These are phyloP conservation scores for Dynastes tityus DNA, from an alignment of 2,888 invertebrate species.

Conservation along the genomic window DNA sequence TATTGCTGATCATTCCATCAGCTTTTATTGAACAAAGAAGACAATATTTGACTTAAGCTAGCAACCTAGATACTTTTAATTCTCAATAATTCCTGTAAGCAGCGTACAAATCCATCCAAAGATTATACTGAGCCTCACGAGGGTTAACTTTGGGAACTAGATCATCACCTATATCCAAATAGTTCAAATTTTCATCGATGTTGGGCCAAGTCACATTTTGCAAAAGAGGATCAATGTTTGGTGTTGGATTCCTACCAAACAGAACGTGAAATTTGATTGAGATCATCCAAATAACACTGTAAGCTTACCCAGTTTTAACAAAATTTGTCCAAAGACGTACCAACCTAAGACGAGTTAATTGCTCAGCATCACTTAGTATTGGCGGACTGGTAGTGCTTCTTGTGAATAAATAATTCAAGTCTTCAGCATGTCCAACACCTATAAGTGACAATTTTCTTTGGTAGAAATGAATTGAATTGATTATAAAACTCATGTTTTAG, in stretches of 20 bases:
- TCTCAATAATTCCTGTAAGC: too few species aligned
- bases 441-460: too few species aligned
- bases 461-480: background rate
- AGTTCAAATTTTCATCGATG: slow-evolving; percentile 9
- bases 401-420: slow-evolving; percentile 31
- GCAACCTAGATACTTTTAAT: too few species aligned
- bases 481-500: background rate
- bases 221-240: background rate
- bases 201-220: slow-evolving; percentile 11
- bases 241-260: slow-evolving; percentile 9
- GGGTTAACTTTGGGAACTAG: background rate
- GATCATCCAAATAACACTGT: background rate
- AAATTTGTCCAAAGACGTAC: slow-evolving; percentile 25
- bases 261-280: background rate
- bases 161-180: slow-evolving; percentile 8
- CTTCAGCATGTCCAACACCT: slow-evolving; percentile 32
- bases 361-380: background rate
- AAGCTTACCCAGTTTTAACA: slow-evolving; percentile 13
- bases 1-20: too few species aligned
- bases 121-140: background rate
- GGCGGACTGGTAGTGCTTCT: background rate
- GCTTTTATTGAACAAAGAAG: too few species aligned
- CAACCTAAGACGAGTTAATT: background rate
- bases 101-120: background rate
- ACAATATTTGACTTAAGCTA: too few species aligned